Percentiles rank a stretch among this genome's conserved stretches.
phyloP scores from a whole-genome alignment of 2,888 invertebrate species.

The Lasioglossum marginatum region DNA sequence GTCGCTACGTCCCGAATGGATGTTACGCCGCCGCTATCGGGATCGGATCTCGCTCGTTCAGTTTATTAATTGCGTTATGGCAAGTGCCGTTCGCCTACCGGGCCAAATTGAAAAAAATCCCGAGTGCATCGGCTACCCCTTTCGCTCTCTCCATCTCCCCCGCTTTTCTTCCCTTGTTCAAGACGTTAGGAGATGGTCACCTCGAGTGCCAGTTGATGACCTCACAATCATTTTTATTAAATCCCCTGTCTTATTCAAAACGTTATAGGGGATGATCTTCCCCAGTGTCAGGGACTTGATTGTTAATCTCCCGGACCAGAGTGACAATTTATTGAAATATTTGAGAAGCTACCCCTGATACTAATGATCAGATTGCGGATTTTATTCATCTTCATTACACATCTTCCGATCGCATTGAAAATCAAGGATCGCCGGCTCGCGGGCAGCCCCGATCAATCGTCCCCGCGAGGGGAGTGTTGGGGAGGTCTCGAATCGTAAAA shows the following conservation, averaged over 20 bases:
- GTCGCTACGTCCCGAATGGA: slow-evolving; percentile 66
- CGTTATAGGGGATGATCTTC: too few species aligned
- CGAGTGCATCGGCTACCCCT: slow-evolving; percentile 20
- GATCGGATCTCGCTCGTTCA: slow-evolving; percentile 80
- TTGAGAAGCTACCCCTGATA: too few species aligned
- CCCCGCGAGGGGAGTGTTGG: slow-evolving; percentile 18
- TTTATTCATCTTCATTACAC: too few species aligned
- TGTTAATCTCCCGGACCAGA: too few species aligned
- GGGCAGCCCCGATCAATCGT: slow-evolving; percentile 37
- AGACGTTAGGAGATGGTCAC: not conserved
- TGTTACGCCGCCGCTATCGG: slow-evolving; percentile 75
- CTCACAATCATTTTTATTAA: too few species aligned
- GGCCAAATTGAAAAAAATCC: slow-evolving; percentile 72
- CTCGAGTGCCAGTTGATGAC: too few species aligned
- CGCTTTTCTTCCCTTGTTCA: not conserved
- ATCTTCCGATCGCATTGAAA: not conserved
- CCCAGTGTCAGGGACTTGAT: too few species aligned
- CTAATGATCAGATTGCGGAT: too few species aligned
- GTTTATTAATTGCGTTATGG: slow-evolving; percentile 81
- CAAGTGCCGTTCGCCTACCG: slow-evolving; percentile 69
- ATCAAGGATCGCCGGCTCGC: not conserved
- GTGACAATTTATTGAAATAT: too few species aligned
- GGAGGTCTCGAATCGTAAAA: slow-evolving; percentile 75
- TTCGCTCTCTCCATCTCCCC: not conserved
- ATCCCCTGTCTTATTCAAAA: too few species aligned